phyloP scores from a whole-genome alignment of 2,797 vertebrate species.

The Microctenopoma lineatum region DNA sequence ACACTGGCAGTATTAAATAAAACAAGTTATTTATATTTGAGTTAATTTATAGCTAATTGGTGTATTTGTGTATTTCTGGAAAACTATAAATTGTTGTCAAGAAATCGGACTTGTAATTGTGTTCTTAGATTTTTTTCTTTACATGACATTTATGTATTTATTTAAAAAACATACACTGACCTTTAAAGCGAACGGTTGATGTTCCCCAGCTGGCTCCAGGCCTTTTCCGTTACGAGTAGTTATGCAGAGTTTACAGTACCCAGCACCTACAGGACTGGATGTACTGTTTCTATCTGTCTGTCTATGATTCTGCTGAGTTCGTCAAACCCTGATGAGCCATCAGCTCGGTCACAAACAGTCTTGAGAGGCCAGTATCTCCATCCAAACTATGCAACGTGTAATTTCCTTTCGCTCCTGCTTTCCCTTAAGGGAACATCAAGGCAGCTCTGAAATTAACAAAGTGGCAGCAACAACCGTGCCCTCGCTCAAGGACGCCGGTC shows the following conservation, averaged over 20 bases:
- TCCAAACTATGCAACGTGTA: constrained; percentile 69
- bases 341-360: constrained; percentile 44
- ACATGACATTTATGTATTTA: too few relatives aligned
- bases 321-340: constrained; percentile 45
- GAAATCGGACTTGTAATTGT: constrained; percentile 4
- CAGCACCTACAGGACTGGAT: too few relatives aligned
- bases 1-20: constrained; percentile 75
- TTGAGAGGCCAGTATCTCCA: constrained; percentile 48
- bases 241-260: neutral
- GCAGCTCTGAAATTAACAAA: constrained; percentile 78
- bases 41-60: too few relatives aligned
- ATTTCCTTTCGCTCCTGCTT: constrained; percentile 66
- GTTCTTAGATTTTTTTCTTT: constrained; percentile 5
- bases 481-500: constrained; percentile 76
- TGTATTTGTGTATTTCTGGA: constrained; percentile 23
- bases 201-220: too few relatives aligned
- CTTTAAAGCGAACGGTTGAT: too few relatives aligned
- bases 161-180: neutral
- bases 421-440: constrained; percentile 75
- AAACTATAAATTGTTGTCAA: constrained; percentile 1
- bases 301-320: constrained; percentile 55
- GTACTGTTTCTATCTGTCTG: neutral
- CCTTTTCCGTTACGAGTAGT: too few relatives aligned
- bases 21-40: constrained; percentile 60
- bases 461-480: constrained; percentile 73